Base-by-base conservation (phyloP, 2,888 invertebrate species). In the Antheraea yamamai region DNA sequence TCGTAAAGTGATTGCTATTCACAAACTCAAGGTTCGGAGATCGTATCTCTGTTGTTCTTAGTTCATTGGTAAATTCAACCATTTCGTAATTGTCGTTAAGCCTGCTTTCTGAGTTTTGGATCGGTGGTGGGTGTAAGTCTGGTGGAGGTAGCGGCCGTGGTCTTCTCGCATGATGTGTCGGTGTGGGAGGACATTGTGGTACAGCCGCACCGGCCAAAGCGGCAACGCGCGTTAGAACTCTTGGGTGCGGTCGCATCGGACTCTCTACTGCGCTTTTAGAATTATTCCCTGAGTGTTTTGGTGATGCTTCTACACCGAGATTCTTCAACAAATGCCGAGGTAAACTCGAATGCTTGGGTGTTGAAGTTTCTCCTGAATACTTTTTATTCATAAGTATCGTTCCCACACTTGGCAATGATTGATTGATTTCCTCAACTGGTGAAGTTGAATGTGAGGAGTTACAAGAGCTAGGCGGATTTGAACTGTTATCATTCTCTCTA, bases 101-200 rank as follows among this genome's bases (percentile, higher is more conserved):
- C 75, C 90, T 83, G 51, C 82, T 79, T 68, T 91, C 90, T 52
- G 85, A 55, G 81, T 95, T 91, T 81, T 95, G 95, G 23, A 91
- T 88, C 0, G 95, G 95, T 2, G 95, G 94, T 0, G 95, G 95
- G 77, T 96, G 95, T 52, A 96, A 86, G 73, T 94, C 95, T 0
- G 96, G 95, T 0, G 94, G 95, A 0, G 96, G 96, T 79, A 96
- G 91, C 23, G 96, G 96, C 78, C 96, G 95, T 12, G 96, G 95
- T 72, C 96, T 95, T 68, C 97, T 95, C 0, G 97, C 97, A 85
- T 97, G 98, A 89, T 98, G 98, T 0, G 98, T 98, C 0, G 98
- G 98, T 0, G 98, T 98, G 0, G 98, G 98, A 4, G 98, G 98
- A 85, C 98, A 98, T 79, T 97, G 96, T 0, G 97, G 96, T 68